Percentiles rank a stretch among this genome's conserved stretches.
These are phyloP conservation scores for Platyscapa corneri DNA, from an alignment of 1,140 invertebrate species.

Conservation along the genomic window DNA sequence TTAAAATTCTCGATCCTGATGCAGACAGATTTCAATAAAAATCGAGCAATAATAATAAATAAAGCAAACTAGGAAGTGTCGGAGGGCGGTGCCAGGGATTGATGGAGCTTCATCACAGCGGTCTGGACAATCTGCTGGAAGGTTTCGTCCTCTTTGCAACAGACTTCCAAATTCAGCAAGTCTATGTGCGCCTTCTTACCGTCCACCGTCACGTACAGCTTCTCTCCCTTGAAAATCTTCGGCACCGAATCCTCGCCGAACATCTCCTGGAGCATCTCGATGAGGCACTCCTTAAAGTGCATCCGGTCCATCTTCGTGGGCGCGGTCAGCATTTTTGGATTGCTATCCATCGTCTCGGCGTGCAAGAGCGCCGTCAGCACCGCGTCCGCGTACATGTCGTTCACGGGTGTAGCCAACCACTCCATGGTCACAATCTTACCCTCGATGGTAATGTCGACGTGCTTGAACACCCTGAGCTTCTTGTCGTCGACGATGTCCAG, in stretches of 20 bases:
- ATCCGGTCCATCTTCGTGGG: constrained; percentile 86
- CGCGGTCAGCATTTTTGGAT: constrained; percentile 77
- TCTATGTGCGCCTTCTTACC: constrained; percentile 91
- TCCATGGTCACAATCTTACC: constrained; percentile 89
- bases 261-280: constrained; percentile 95
- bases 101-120: constrained; percentile 88
- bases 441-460: constrained; percentile 89
- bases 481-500: constrained; percentile 85
- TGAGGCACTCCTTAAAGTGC: constrained; percentile 94
- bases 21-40: neutral
- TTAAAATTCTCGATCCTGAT: neutral
- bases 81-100: constrained; percentile 85
- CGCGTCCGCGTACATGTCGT: constrained; percentile 98
- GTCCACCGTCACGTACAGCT: constrained; percentile 89
- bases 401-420: constrained; percentile 95
- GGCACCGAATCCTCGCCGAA: constrained; percentile 96
- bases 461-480: constrained; percentile 84
- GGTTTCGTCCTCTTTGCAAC: constrained; percentile 85
- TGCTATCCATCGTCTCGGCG: constrained; percentile 81
- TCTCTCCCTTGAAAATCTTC: constrained; percentile 94
- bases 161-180: constrained; percentile 85
- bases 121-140: constrained; percentile 90
- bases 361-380: constrained; percentile 89
- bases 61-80: constrained; percentile 60
- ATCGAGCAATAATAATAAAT: neutral